Evolutionary conservation across 2,113 vertebrate genomes (phyloP).

Genomic region (Eidolon helvum): DNA sequence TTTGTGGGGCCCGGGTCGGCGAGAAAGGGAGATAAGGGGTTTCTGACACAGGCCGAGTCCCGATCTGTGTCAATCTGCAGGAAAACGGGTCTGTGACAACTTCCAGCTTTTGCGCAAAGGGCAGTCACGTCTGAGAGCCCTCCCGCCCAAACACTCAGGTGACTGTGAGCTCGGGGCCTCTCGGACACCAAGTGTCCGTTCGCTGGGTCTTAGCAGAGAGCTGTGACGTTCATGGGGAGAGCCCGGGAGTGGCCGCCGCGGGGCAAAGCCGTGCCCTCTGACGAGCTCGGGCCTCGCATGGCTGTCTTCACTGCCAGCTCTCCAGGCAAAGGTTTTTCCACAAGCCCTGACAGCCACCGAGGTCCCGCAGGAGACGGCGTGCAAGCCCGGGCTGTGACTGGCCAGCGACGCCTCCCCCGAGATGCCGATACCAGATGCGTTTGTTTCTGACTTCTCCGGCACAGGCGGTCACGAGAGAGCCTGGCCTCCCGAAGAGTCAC

Average conservation of each 20-base stretch:
- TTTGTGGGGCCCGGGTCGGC: fast-evolving
- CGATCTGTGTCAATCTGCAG: background rate
- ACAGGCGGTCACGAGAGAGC: background rate
- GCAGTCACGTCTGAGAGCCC: background rate
- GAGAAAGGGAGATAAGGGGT: no score
- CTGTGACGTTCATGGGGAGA: background rate
- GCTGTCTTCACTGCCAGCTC: background rate
- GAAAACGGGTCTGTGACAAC: background rate
- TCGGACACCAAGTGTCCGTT: background rate
- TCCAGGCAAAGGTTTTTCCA: background rate
- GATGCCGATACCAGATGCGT: fast-evolving
- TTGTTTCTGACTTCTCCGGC: background rate
- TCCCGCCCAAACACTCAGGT: background rate
- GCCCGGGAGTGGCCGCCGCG: background rate
- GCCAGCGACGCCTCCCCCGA: background rate
- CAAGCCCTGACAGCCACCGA: background rate
- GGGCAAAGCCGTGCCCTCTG: background rate
- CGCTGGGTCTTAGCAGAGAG: background rate
- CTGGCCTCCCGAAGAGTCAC: background rate
- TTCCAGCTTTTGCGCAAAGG: no score
- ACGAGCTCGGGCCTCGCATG: fast-evolving
- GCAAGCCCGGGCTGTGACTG: background rate
- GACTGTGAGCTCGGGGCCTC: background rate
- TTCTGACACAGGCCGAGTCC: background rate
- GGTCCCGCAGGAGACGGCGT: no score